These are phyloP conservation scores for Sphaeridia pumilis DNA, from an alignment of 2,888 invertebrate genomes.

Conservation along the genomic window DNA sequence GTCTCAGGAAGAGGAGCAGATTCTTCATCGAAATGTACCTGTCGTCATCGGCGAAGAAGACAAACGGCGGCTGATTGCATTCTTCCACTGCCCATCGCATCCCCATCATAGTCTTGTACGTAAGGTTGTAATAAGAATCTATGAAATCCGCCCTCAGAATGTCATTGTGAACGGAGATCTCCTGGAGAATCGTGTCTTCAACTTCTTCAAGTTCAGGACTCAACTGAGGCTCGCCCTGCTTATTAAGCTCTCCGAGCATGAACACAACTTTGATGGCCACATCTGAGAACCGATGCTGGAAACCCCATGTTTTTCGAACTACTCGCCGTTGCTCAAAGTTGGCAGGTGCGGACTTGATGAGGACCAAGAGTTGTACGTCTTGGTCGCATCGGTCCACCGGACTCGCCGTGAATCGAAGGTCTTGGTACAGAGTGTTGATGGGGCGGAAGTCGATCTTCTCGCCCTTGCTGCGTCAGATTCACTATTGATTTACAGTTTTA, in stretches of 20 bases:
- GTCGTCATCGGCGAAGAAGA: not conserved
- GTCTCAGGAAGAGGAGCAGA: not conserved
- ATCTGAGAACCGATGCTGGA: slow-evolving; percentile 62
- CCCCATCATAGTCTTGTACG: not conserved
- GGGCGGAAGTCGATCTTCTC: slow-evolving; percentile 35
- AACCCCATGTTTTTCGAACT: slow-evolving; percentile 75
- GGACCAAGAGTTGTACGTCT: slow-evolving; percentile 54
- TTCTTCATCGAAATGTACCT: not conserved
- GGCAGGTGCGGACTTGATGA: slow-evolving; percentile 66
- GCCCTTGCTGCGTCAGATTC: slow-evolving; percentile 36
- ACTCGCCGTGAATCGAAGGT: slow-evolving; percentile 38
- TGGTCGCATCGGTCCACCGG: slow-evolving; percentile 43
- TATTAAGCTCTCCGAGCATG: slow-evolving; percentile 64
- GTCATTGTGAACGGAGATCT: not conserved
- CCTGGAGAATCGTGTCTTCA: slow-evolving; percentile 8
- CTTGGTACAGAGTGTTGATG: slow-evolving; percentile 21
- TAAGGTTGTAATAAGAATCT: not conserved
- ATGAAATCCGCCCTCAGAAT: slow-evolving; percentile 1
- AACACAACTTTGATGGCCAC: slow-evolving; percentile 64
- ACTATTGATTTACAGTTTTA: too few species aligned
- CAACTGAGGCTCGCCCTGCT: too few species aligned
- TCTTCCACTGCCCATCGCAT: not conserved
- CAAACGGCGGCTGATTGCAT: not conserved
- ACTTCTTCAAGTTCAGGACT: slow-evolving; percentile 5
- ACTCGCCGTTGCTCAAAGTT: slow-evolving; percentile 58